Base-by-base conservation (phyloP, 2,888 invertebrate genomes). In the Therioaphis trifolii region DNA sequence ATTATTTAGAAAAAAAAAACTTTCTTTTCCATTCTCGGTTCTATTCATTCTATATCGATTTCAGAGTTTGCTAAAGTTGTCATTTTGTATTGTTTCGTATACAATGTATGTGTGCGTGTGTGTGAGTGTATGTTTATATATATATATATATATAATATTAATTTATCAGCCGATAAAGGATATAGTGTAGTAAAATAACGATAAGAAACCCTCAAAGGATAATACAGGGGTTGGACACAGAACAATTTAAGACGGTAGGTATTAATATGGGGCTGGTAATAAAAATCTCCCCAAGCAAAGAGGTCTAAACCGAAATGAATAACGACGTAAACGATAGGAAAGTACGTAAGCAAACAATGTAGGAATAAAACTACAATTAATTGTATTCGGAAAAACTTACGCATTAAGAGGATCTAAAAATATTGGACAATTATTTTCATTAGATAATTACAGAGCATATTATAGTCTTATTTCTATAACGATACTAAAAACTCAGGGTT, bases 321-420 rank as follows among this genome's bases (percentile, higher is more conserved):
- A 71, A 71, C 71, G 71, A 58, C 61, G n/a, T 14, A 43, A 71
- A 80, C 43, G 43, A 80, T 80, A 80, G 61, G 46, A 71, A 61
- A 71, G 21, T 21, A 58, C n/a, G 66, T 18, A 35, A 18, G n/a
- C 63, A 63, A 43, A 77, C 63, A 49, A 66, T 61, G 55, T 71
- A n/a, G n/a, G n/a, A n/a, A 61, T 61, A 71, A 61, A 80, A 80
- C 43, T 43, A 46, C 58, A 52, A 80, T 80, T 80, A 80, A 80
- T 80, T 71, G 58, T 71, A 35, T 58, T 77, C 49, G 49, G 21
- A 66, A 29, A 49, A 29, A 21, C 35, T 46, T 46, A 76, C n/a
- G 21, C 21, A 21, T 24, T n/a, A 0, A 29, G 55, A 55, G 52
- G 74, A 55, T 35, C 18, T 9, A 15, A 21, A 35, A 55, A 55